These are phyloP conservation scores for Phaenicophaeus curvirostris DNA, from an alignment of 2,797 vertebrate species.

Conservation along the genomic window DNA sequence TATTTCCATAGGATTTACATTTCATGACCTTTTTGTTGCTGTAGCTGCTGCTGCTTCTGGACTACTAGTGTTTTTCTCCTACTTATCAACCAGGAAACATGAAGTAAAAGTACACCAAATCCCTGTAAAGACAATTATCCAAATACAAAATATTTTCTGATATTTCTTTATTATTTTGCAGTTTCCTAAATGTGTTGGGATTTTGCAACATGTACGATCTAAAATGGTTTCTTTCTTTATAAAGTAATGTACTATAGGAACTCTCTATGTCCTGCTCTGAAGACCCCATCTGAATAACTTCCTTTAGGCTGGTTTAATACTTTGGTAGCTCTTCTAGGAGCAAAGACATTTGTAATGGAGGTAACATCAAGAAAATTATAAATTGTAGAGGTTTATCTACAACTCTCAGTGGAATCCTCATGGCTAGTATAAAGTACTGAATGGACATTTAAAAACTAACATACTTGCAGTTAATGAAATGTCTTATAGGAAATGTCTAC, in stretches of 20 bases:
- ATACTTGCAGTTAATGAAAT: not conserved
- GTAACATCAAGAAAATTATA: not conserved
- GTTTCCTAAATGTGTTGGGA: not conserved
- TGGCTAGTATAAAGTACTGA: not conserved
- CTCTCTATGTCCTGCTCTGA: not conserved
- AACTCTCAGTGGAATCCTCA: not conserved
- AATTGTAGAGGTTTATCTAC: not conserved
- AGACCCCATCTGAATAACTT: not conserved
- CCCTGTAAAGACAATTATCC: not conserved
- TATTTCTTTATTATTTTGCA: not conserved
- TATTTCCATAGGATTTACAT: constrained; percentile 61
- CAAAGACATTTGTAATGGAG: not conserved
- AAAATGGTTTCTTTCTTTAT: not conserved
- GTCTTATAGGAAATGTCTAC: not conserved
- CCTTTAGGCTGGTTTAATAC: not conserved
- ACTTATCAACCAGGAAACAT: not conserved
- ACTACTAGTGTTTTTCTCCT: constrained; percentile 4
- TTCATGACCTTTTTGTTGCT: constrained; percentile 67
- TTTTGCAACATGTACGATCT: not conserved
- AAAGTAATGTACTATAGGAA: not conserved
- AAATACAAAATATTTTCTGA: constrained; percentile 8
- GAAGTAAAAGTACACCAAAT: constrained; percentile 30
- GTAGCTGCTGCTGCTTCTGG: constrained; percentile 48
- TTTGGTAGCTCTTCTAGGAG: not conserved
- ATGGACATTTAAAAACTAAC: not conserved